Evolutionary conservation across 2,888 invertebrate genomes (phyloP), one percentile per base, ranked within the genome.

Genomic region (Eretmocerus hayati): DNA sequence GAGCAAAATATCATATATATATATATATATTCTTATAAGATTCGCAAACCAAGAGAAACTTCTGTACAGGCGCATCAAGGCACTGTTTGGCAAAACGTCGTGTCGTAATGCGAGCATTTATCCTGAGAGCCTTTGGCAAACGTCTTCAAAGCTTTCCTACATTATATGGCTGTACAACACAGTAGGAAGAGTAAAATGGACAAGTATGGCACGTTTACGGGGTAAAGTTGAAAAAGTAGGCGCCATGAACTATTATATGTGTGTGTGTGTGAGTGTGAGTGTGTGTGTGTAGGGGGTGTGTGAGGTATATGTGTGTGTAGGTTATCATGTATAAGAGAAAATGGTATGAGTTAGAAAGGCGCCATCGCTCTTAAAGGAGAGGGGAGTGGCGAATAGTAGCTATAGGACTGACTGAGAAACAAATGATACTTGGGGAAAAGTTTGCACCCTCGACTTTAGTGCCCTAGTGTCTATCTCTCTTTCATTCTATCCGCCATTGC

Each of bases 371-470:
- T 44, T 45, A 42, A 43, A 48, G 43, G 54, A 15, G 33, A n/a
- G 2, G 38, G 21, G 39, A 30, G 35, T 43, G 11, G 26, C 26
- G 26, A 11, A 26, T 6, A 26, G 26, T 11, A n/a, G n/a, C n/a
- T n/a, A n/a, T n/a, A n/a, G n/a, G n/a, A n/a, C n/a, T n/a, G 8
- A 26, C 46, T 42, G 41, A 47, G 46, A 59, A 60, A 63, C 60
- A 62, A 62, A 63, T 62, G 62, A 61, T 59, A 62, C 61, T 64
- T 63, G 56, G 59, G 57, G 60, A 61, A 6, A 11, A 56, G 54
- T 61, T 59, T 55, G 45, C 52, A 53, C 55, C 54, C 45, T 40
- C 52, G 42, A 22, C 42, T 9, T 26, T 9, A 26, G 6, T 11
- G 26, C 26, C 11, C 26, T 26, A 6, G 45, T 43, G 48, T 31